Evolutionary conservation across 1,140 invertebrate genomes (phyloP).

Genomic region (Bombus fervidus): DNA sequence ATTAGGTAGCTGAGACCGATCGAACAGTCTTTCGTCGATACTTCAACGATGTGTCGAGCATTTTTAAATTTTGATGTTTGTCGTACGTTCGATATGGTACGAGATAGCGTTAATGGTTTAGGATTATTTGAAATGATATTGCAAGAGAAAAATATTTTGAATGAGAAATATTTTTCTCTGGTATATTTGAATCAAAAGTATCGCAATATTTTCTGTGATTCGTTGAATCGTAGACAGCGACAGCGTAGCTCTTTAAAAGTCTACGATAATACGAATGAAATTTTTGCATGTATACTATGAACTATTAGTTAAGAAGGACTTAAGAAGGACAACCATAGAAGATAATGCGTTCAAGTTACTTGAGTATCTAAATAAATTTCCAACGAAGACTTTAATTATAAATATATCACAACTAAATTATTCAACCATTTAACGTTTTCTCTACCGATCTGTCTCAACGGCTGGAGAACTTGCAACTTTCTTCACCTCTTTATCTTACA

Average conservation of each 20-base stretch:
- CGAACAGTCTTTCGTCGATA: background rate
- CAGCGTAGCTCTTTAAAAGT: background rate
- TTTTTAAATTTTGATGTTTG: background rate
- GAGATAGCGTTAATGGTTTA: too few relatives aligned
- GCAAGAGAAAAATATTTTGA: too few relatives aligned
- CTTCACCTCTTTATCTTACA: too few relatives aligned
- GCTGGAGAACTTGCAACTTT: too few relatives aligned
- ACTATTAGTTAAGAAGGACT: background rate
- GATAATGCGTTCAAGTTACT: background rate
- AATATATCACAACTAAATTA: too few relatives aligned
- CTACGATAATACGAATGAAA: background rate
- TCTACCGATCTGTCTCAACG: too few relatives aligned
- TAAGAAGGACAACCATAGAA: too few relatives aligned
- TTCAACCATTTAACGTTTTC: too few relatives aligned
- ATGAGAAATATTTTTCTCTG: too few relatives aligned
- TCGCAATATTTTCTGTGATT: too few relatives aligned
- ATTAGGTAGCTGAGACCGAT: background rate
- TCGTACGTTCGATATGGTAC: background rate
- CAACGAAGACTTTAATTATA: too few relatives aligned
- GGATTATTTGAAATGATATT: too few relatives aligned
- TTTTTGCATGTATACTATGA: background rate
- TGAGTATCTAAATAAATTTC: background rate
- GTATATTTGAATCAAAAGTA: background rate
- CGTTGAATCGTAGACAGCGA: background rate
- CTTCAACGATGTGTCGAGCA: background rate